Evolutionary conservation across 1,140 invertebrate genomes (phyloP).

Genomic region (Lanistes nyassanus): DNA sequence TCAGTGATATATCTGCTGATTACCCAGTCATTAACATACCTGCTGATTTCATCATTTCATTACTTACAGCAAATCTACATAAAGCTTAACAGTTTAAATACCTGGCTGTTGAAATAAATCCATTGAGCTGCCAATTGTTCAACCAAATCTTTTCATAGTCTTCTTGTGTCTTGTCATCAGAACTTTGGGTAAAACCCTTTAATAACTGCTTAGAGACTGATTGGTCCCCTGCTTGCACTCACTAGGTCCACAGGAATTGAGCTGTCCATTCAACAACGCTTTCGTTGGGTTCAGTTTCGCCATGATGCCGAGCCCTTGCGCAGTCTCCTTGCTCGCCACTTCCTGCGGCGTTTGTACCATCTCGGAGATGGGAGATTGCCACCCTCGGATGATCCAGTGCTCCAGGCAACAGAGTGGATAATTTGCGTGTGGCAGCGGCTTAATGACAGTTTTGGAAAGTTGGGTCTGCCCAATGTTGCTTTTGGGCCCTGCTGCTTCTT

Average conservation of each 20-base stretch:
- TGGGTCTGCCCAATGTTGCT: conserved; percentile 58
- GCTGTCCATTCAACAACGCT: conserved; percentile 58
- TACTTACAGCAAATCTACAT: too few species aligned
- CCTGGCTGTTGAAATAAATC: too few species aligned
- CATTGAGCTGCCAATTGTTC: too few species aligned
- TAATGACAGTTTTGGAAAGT: conserved; percentile 62
- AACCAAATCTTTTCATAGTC: too few species aligned
- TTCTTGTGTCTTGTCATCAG: too few species aligned
- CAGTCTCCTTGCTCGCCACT: conserved; percentile 57
- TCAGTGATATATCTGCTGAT: too few species aligned
- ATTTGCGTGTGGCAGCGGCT: conserved; percentile 63
- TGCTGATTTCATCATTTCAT: too few species aligned
- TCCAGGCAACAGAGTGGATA: conserved; percentile 61
- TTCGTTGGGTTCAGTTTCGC: conserved; percentile 64
- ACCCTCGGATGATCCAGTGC: conserved; percentile 45
- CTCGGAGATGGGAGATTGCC: conserved; percentile 51
- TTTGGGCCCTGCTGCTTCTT: conserved; percentile 62
- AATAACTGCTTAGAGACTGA: too few species aligned
- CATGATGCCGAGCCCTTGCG: conserved; percentile 60
- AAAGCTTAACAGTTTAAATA: too few species aligned
- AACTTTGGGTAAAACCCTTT: too few species aligned
- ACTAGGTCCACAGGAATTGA: conserved; percentile 61
- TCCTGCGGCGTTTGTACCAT: conserved; percentile 52
- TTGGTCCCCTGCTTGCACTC: too few species aligned
- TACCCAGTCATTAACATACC: too few species aligned